phyloP scores from a whole-genome alignment of 2,888 invertebrate genomes.

The Archips crataeganus region DNA sequence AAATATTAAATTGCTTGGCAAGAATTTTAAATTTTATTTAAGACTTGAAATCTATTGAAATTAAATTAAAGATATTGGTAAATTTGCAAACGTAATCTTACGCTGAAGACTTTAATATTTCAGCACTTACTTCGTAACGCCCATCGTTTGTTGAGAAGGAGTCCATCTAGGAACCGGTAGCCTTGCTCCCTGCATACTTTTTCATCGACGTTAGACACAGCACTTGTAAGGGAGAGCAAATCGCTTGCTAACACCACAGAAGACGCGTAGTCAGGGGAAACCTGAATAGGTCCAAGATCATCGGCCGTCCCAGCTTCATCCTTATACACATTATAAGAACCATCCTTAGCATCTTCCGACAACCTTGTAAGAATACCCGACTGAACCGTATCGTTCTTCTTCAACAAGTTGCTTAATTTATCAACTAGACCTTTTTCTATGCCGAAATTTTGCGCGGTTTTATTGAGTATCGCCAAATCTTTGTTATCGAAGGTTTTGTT shows the following conservation, averaged over 20 bases:
- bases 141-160: slow-evolving; percentile 82
- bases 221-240: slow-evolving; percentile 78
- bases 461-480: slow-evolving; percentile 62
- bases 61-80: no score
- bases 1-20: no score
- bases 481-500: slow-evolving; percentile 61
- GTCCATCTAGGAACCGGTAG: slow-evolving; percentile 76
- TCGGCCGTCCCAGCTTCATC: slow-evolving; percentile 50
- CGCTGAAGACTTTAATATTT: not conserved
- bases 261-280: slow-evolving; percentile 80
- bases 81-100: no score
- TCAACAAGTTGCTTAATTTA: slow-evolving; percentile 61
- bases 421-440: slow-evolving; percentile 64
- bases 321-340: slow-evolving; percentile 57
- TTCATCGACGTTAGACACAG: slow-evolving; percentile 77
- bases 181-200: slow-evolving; percentile 81
- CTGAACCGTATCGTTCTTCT: slow-evolving; percentile 48
- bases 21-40: no score
- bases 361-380: slow-evolving; percentile 32
- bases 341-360: slow-evolving; percentile 40
- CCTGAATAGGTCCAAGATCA: slow-evolving; percentile 65
- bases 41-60: no score
- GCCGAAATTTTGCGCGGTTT: slow-evolving; percentile 62
- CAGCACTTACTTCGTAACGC: slow-evolving; percentile 84
- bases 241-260: slow-evolving; percentile 81